Base-by-base conservation (phyloP, 1,140 invertebrate species). In the Coelopa frigida region DNA sequence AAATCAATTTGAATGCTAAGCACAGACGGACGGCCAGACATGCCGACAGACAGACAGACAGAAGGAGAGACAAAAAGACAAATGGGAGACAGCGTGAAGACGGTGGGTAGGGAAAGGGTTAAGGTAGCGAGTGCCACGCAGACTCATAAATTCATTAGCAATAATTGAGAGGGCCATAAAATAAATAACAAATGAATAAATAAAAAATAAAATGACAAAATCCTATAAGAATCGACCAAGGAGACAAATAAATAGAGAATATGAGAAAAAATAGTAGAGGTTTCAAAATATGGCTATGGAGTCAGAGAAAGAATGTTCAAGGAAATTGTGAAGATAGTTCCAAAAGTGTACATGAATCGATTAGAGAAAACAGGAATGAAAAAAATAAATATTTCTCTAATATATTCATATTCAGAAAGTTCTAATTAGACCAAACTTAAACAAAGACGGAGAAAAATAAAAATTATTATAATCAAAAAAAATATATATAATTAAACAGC, bases 1-100 rank as follows among this genome's bases (percentile, higher is more conserved):
- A 42, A 42, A 42, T 42, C 40, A 42, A 42, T 42, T 42, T 42
- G 40, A 18, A 42, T 42, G 17, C 12, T 20, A 29, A 42, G 32
- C 8, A 42, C 27, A 42, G 27, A 20, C 32, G 26, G 17, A 29
- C 21, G 26, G 40, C 15, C 40, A 29, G 7, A 7, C 10, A 27
- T 24, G 15, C 27, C 27, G 40, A 29, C n/a, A 8, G 40, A 42
- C 32, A 24, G 32, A 42, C 32, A 29, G 32, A 10, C 20, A 29
- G 3, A 29, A 18, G 24, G 10, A 31, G 10, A 17, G 18, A 17
- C 32, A 29, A 29, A 29, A 42, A 14, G 18, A 7, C 32, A 5
- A 33, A 11, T 15, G 14, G 11, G 32, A 33, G 32, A 33, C n/a
- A 33, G 10, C 17, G 14, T 17, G 14, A 14, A 37, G 35, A 14